These are phyloP conservation scores for Luidia sarsii DNA, from an alignment of 53 echinoderm and acorn worm species.

Conservation along the genomic window DNA sequence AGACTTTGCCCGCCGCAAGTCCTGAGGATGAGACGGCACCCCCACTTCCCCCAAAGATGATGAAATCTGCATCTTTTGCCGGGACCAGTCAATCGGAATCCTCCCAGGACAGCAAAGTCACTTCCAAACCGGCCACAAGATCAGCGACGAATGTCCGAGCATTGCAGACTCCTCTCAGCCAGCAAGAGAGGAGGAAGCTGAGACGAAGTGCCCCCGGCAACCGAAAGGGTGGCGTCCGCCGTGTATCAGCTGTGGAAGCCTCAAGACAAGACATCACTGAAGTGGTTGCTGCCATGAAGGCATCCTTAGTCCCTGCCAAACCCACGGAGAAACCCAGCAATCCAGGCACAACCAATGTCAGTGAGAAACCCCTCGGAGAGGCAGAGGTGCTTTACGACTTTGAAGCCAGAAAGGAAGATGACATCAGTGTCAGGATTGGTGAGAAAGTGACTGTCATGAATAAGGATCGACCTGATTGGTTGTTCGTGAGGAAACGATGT, in stretches of 20 bases:
- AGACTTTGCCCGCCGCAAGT: slow-evolving; percentile 20
- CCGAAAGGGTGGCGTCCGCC: slow-evolving; percentile 5
- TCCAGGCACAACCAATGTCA: neutral
- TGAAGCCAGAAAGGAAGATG: slow-evolving; percentile 31
- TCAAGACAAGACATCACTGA: slow-evolving; percentile 36
- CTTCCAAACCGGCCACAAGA: slow-evolving; percentile 30
- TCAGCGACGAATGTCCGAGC: slow-evolving; percentile 72
- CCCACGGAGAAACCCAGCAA: neutral
- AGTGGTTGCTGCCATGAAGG: slow-evolving; percentile 50
- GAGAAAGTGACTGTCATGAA: slow-evolving; percentile 45
- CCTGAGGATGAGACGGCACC: slow-evolving; percentile 1
- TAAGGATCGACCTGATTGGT: slow-evolving; percentile 49
- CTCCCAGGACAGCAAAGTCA: neutral
- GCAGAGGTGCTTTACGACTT: slow-evolving; percentile 32
- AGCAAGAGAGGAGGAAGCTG: slow-evolving; percentile 62
- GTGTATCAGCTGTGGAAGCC: slow-evolving; percentile 38
- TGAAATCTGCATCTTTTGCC: slow-evolving; percentile 35
- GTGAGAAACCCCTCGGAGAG: slow-evolving; percentile 1
- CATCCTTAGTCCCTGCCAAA: slow-evolving; percentile 25
- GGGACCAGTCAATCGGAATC: neutral
- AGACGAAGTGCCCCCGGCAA: slow-evolving; percentile 31
- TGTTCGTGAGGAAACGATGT: slow-evolving; percentile 37
- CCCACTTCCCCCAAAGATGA: slow-evolving; percentile 28
- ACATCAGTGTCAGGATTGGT: slow-evolving; percentile 21
- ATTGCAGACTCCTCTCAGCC: slow-evolving; percentile 51